phyloP scores from a whole-genome alignment of 2,888 invertebrate species.

The Lochmaea capreae region DNA sequence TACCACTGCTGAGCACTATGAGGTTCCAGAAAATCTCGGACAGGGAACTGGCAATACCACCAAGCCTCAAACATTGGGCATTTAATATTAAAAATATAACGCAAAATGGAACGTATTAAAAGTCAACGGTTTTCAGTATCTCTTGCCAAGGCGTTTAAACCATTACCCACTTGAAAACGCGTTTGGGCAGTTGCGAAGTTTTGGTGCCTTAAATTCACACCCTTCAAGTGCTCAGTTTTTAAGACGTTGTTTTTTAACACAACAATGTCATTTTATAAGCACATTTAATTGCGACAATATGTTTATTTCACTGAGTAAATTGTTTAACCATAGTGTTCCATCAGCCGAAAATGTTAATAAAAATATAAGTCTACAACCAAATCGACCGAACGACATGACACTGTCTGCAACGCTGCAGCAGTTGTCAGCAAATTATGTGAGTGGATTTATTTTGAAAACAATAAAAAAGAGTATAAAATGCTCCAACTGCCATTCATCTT shows the following conservation, averaged over 20 bases:
- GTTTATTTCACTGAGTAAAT: background rate
- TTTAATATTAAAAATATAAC: constrained; percentile 19
- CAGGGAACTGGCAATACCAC: constrained; percentile 19
- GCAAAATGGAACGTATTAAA: constrained; percentile 23
- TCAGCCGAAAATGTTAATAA: background rate
- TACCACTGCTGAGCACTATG: constrained; percentile 19
- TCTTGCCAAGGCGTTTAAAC: constrained; percentile 20
- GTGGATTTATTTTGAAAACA: constrained; percentile 4
- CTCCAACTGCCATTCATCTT: background rate
- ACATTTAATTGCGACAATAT: constrained; percentile 31
- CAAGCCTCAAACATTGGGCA: constrained; percentile 28
- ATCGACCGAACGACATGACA: background rate
- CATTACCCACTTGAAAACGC: constrained; percentile 29
- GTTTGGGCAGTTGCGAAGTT: constrained; percentile 23
- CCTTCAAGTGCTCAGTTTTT: constrained; percentile 20
- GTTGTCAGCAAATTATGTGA: background rate
- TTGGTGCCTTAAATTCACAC: constrained; percentile 14
- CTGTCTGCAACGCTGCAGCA: background rate
- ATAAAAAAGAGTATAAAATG: background rate
- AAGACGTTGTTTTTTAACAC: constrained; percentile 19
- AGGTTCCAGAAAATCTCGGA: constrained; percentile 13
- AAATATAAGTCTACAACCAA: background rate
- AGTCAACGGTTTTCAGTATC: constrained; percentile 16
- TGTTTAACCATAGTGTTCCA: too few relatives aligned
- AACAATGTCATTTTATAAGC: constrained; percentile 18